Evolutionary conservation across 2,113 vertebrate genomes (phyloP), one percentile per base, ranked within the genome.

Genomic region (Mugil cephalus): DNA sequence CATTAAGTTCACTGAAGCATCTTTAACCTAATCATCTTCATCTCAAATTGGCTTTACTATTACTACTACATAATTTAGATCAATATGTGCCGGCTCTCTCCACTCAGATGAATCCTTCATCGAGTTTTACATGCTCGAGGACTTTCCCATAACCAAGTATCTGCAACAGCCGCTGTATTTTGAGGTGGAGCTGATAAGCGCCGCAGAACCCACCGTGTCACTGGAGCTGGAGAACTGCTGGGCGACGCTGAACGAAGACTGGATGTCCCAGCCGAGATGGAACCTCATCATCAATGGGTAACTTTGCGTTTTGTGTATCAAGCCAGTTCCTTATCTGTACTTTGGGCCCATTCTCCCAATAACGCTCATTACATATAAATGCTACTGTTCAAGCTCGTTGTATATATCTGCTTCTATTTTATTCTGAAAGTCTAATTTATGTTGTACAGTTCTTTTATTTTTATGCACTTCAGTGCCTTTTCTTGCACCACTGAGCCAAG

Each of bases 171-270:
- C 90, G 0, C 55, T 94, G 12, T 92, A 89, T 80, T 93, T 94
- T 68, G 93, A 94, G 65, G 86, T 94, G 56, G 80, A 84, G 43
- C 68, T 94, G 74, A 71, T 77, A 21, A 65, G 12, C 15, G 74
- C 80, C 2, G 54, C 15, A 18, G 90, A 91, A 40, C 74, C 90
- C 4, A 6, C 35, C 6, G 40, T 93, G 0, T 89, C 89, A 1
- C 45, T 94, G n/a, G 75, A 86, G 42, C 56, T 94, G 74, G 88
- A 91, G 47, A 88, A 87, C 79, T 94, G 93, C 67, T 94, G 93
- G 93, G 93, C 86, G 2, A 94, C 93, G 0, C 38, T 56, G 3
- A 24, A 60, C 0, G 12, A 74, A 0, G 77, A 93, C 47, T 24
- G 71, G 55, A 47, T 0, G 1, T 91, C 87, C 4, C 64, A 58